Conservation (phyloP, 2,113 vertebrate genomes). For the Melanerpes formicivorus region DNA sequence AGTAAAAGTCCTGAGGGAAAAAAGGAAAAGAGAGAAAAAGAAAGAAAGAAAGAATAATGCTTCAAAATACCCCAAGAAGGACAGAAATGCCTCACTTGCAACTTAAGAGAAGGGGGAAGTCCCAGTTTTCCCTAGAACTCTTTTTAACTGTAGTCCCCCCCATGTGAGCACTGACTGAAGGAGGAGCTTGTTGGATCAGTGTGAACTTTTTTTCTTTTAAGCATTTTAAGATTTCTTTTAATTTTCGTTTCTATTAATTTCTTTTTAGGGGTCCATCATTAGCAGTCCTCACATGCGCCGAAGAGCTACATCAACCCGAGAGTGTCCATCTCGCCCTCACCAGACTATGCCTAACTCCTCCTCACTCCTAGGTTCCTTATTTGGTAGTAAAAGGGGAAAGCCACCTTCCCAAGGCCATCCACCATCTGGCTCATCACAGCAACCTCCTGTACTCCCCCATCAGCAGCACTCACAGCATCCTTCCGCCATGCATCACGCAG, state of each 20-base stretch:
- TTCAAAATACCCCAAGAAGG: not conserved
- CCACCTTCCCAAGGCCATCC: constrained; percentile 81
- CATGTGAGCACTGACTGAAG: constrained; percentile 41
- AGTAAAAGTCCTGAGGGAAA: not conserved
- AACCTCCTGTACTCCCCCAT: constrained; percentile 81
- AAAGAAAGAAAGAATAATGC: not conserved
- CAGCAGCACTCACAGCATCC: constrained; percentile 75
- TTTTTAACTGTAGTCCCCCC: not conserved
- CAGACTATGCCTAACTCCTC: constrained; percentile 91
- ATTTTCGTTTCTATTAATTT: constrained; percentile 84
- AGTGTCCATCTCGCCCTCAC: constrained; percentile 91
- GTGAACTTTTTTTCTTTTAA: constrained; percentile 62
- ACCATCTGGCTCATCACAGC: constrained; percentile 71
- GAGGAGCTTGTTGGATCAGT: constrained; percentile 70
- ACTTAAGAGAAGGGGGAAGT: constrained; percentile 21
- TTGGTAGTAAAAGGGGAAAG: constrained; percentile 89
- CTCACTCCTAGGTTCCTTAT: constrained; percentile 93
- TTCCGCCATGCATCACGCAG: constrained; percentile 78
- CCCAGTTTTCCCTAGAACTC: not conserved
- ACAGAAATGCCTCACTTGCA: not conserved
- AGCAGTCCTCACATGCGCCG: constrained; percentile 95
- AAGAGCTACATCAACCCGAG: constrained; percentile 89
- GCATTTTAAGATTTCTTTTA: constrained; percentile 76
- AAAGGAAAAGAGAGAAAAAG: not conserved
- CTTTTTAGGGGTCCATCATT: constrained; percentile 98